phyloP scores from a whole-genome alignment of 2,888 invertebrate genomes.

The Dicyrtoma fusca region DNA sequence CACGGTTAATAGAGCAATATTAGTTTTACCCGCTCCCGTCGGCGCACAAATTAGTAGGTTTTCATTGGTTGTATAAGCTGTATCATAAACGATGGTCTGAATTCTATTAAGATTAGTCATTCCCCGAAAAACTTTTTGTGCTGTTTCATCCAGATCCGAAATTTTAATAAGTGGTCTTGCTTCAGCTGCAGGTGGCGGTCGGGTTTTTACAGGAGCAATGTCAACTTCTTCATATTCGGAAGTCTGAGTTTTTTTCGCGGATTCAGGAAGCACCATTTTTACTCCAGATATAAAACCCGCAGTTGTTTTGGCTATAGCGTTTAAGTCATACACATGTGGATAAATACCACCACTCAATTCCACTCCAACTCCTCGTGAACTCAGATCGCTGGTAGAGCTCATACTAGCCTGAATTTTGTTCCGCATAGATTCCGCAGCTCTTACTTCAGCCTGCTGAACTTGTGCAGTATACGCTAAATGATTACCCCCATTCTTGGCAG shows the following conservation, averaged over 20 bases:
- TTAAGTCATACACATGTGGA: constrained; percentile 86
- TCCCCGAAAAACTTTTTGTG: constrained; percentile 85
- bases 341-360: constrained; percentile 64
- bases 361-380: constrained; percentile 20
- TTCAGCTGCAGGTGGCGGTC: constrained; percentile 64
- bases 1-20: constrained; percentile 92
- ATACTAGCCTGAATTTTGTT: constrained; percentile 16
- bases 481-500: constrained; percentile 62
- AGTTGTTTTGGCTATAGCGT: constrained; percentile 68
- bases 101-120: constrained; percentile 87
- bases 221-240: constrained; percentile 83
- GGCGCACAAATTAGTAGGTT: constrained; percentile 98
- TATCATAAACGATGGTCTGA: constrained; percentile 92
- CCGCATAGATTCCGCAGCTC: constrained; percentile 36
- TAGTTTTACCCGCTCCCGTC: constrained; percentile 99
- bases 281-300: constrained; percentile 76
- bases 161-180: constrained; percentile 70
- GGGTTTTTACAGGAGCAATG: constrained; percentile 71
- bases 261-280: constrained; percentile 79
- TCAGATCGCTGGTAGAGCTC: neutral
- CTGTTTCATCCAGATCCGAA: constrained; percentile 74
- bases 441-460: constrained; percentile 41
- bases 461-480: constrained; percentile 17
- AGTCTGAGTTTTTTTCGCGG: constrained; percentile 72
- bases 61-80: constrained; percentile 94